A percentile compares a stretch with the other conserved stretches of the same genome.
Conservation (phyloP, 2,113 vertebrate species). For the Pseudopipra pipra region DNA sequence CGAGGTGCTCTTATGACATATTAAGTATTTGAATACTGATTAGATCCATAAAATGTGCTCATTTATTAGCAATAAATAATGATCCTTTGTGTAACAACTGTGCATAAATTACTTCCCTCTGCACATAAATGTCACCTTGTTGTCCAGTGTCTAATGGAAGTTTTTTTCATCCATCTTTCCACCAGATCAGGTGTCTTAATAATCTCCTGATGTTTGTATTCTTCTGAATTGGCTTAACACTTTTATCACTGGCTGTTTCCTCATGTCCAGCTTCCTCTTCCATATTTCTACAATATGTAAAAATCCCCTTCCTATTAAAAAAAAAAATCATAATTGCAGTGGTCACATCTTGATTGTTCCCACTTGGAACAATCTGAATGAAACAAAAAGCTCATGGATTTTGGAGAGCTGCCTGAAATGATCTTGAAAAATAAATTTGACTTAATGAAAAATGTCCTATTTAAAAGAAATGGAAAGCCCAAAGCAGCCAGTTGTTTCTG, state of each 20-base stretch:
- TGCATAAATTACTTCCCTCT: constrained; percentile 35
- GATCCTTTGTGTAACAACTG: constrained; percentile 26
- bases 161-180: not conserved
- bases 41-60: constrained; percentile 35
- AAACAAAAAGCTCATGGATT: not conserved
- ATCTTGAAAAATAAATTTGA: not conserved
- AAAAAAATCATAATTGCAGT: not conserved
- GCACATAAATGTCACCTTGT: not conserved
- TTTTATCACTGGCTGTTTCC: not conserved
- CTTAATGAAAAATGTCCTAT: not conserved
- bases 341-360: not conserved
- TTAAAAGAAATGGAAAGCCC: not conserved
- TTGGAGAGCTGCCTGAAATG: not conserved
- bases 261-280: not conserved
- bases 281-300: not conserved
- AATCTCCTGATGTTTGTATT: not conserved
- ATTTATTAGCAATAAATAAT: constrained; percentile 62
- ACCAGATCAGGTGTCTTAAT: not conserved
- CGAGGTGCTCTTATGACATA: constrained; percentile 15
- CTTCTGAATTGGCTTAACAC: not conserved
- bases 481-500: not conserved
- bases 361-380: not conserved
- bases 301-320: not conserved
- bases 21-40: constrained; percentile 28
- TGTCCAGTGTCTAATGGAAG: not conserved